Conservation (phyloP, 2,797 vertebrate species). For the Spinus pinus region DNA sequence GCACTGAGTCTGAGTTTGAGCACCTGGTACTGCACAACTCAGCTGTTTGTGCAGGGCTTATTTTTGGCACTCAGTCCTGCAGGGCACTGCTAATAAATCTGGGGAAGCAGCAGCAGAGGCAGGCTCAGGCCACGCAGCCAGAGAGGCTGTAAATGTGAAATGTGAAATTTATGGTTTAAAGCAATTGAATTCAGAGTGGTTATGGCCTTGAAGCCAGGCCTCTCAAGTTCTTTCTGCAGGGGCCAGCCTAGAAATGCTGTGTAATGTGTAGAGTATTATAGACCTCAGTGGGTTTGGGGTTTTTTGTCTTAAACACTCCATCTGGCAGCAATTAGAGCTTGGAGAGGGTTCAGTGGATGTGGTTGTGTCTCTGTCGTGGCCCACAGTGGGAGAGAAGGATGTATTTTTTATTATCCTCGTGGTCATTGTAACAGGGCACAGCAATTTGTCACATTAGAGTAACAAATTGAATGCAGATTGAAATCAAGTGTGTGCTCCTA, state of each 20-base stretch:
- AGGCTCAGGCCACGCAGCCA: not conserved
- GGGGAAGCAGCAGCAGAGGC: not conserved
- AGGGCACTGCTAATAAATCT: not conserved
- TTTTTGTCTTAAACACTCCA: not conserved
- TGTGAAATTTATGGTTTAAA: not conserved
- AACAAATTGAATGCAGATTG: not conserved
- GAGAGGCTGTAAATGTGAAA: not conserved
- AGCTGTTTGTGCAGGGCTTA: not conserved
- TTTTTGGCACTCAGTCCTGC: not conserved
- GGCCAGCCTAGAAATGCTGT: not conserved
- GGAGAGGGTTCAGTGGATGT: not conserved
- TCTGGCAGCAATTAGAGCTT: not conserved
- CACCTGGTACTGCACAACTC: not conserved
- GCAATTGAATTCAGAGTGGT: not conserved
- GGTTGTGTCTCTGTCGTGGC: not conserved
- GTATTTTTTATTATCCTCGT: not conserved
- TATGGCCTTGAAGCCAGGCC: not conserved
- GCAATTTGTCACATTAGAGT: not conserved
- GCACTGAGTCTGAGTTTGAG: not conserved
- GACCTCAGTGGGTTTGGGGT: not conserved
- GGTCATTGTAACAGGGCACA: not conserved
- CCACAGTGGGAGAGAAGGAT: not conserved
- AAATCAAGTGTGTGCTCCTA: not conserved
- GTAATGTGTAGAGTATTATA: not conserved
- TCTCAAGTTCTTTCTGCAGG: conserved; percentile 2